Evolutionary conservation across 2,888 invertebrate species (phyloP), one percentile per base, ranked within the genome.

Genomic region (Bellardia bayeri): DNA sequence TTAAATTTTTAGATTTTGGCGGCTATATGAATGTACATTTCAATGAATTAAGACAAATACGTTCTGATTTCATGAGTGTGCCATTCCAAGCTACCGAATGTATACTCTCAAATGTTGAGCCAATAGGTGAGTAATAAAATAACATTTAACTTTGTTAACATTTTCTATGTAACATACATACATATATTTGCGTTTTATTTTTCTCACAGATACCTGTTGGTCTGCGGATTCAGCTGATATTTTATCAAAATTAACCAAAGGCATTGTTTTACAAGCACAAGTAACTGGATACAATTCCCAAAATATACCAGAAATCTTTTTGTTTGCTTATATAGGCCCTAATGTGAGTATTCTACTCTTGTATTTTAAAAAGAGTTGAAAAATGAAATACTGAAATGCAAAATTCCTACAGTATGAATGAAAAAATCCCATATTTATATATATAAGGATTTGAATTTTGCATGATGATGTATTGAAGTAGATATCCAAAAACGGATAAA

Each of bases 21-120:
- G 99, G 99, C 74, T 99, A 97, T 94, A 96, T 96, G 91, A 95
- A 95, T 85, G 95, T 98, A 80, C 96, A 96, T 90, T 96, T 96
- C 90, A 95, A 95, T 81, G 95, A 96, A 89, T 95, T 99, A 92
- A 96, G 98, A 92, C 98, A 99, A 94, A 98, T 99, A 90, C 96
- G 98, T 91, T 96, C 96, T 79, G 99, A 99, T 94, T 99, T 98
- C 93, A 96, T 99, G 95, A 95, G 96, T 84, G 95, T 99, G 93
- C 99, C 99, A 78, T 99, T 99, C 96, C 99, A 99, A 95, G 98
- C 99, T 83, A 97, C 98, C 71, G 99, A 99, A 95, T 98, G 99
- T 92, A 96, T 97, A 93, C 94, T 99, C 91, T 98, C 98, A n/a
- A 96, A 98, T 94, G 95, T 99, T 90, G 96, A 96, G 93, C 97